Percentiles rank a stretch among this genome's conserved stretches.
Evolutionary conservation across 2,888 invertebrate genomes (phyloP).

Genomic region (Belgica antarctica): DNA sequence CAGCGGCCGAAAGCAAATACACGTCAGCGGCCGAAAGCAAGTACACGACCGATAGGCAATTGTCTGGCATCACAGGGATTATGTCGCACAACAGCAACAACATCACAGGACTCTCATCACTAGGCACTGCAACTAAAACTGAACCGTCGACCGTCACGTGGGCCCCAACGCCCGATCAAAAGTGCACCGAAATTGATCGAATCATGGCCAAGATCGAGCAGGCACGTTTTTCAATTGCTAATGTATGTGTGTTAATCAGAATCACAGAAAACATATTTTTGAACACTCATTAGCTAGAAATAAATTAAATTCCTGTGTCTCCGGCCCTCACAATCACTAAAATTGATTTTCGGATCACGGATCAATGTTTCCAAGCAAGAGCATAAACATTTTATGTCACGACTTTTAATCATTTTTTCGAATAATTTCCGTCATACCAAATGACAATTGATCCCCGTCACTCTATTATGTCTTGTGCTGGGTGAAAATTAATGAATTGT

Average conservation of each 20-base stretch:
- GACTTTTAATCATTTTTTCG: not conserved
- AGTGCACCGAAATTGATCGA: conserved; percentile 79
- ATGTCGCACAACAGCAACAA: conserved; percentile 52
- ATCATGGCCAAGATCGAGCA: conserved; percentile 95
- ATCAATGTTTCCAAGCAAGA: not conserved
- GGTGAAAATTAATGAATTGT: too few relatives aligned
- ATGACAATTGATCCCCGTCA: not conserved
- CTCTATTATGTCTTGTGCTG: not conserved
- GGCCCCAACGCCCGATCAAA: conserved; percentile 54
- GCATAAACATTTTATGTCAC: not conserved
- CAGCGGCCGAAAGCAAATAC: too few relatives aligned
- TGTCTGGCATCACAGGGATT: conserved; percentile 46
- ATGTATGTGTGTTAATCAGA: conserved; percentile 50
- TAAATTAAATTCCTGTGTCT: not conserved
- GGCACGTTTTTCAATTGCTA: conserved; percentile 52
- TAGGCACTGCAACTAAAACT: conserved; percentile 11
- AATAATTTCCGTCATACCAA: not conserved
- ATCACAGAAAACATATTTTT: conserved; percentile 7
- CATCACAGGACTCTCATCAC: conserved; percentile 45
- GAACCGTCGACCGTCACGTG: conserved; percentile 52
- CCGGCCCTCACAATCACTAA: not conserved
- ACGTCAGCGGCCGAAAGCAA: too few relatives aligned
- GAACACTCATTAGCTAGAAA: not conserved
- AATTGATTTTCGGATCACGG: not conserved
- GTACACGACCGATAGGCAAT: conserved; percentile 44